These are phyloP conservation scores for Drosophila auraria DNA, from an alignment of 1,140 invertebrate species.

Conservation along the genomic window DNA sequence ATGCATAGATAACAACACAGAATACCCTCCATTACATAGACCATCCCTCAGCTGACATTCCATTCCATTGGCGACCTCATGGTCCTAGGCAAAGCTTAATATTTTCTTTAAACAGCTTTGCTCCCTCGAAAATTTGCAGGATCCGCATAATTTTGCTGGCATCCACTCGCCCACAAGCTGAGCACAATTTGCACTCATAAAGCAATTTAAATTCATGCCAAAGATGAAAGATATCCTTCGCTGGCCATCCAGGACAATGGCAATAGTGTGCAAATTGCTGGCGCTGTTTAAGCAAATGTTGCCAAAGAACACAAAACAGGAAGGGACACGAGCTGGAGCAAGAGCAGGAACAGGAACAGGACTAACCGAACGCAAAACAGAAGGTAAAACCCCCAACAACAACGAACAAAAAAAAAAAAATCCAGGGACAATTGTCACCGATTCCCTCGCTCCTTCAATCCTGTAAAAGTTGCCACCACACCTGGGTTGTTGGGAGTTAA, in stretches of 20 bases:
- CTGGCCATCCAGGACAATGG: slow-evolving; percentile 42
- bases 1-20: slow-evolving; percentile 4
- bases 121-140: not conserved
- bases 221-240: slow-evolving; percentile 63
- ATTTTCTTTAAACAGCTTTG: slow-evolving; percentile 2
- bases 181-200: slow-evolving; percentile 55
- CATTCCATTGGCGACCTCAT: not conserved
- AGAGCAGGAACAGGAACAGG: slow-evolving; percentile 14
- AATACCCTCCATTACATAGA: not conserved
- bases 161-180: slow-evolving; percentile 14
- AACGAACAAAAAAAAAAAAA: slow-evolving; percentile 3
- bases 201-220: slow-evolving; percentile 78
- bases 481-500: slow-evolving; percentile 43
- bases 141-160: slow-evolving; percentile 21
- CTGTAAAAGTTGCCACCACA: slow-evolving; percentile 53
- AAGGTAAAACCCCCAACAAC: slow-evolving; percentile 30
- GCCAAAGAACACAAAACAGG: slow-evolving; percentile 41
- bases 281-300: slow-evolving; percentile 79
- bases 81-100: not conserved
- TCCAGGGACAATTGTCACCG: slow-evolving; percentile 60
- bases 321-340: slow-evolving; percentile 12
- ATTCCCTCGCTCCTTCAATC: slow-evolving; percentile 12
- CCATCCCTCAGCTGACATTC: not conserved
- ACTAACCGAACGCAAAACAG: slow-evolving; percentile 29
- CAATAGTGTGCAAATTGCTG: slow-evolving; percentile 81